Conservation (phyloP, 2,797 vertebrate species). For the Coluber constrictor region DNA sequence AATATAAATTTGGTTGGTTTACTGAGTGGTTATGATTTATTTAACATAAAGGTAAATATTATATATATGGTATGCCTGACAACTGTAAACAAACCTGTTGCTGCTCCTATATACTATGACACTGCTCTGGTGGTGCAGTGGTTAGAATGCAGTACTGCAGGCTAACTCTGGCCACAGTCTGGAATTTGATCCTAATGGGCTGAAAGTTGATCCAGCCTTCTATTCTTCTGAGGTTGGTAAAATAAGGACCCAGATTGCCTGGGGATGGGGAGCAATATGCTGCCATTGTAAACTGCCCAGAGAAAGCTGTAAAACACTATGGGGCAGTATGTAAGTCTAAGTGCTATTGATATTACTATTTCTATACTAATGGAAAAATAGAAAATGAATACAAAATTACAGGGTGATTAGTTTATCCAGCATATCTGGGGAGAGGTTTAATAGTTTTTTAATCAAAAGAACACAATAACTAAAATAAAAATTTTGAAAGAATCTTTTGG, state of each 20-base stretch:
- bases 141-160: too few relatives aligned
- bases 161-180: too few relatives aligned
- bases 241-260: too few relatives aligned
- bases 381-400: neutral
- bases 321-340: too few relatives aligned
- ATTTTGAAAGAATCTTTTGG: neutral
- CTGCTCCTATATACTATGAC: neutral
- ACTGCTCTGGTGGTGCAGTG: too few relatives aligned
- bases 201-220: too few relatives aligned
- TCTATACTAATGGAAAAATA: neutral
- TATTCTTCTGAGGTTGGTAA: too few relatives aligned
- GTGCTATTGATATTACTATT: too few relatives aligned
- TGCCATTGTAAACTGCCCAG: too few relatives aligned
- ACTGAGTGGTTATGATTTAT: neutral
- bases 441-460: neutral
- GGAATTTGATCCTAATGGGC: too few relatives aligned
- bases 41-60: neutral
- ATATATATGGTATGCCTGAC: neutral
- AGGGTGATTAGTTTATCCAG: neutral
- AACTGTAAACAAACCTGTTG: neutral
- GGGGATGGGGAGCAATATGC: too few relatives aligned
- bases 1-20: neutral
- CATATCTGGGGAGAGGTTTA: neutral
- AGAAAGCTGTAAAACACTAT: too few relatives aligned
- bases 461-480: neutral